Evolutionary conservation across 2,888 invertebrate species (phyloP).

Genomic region (Leptinotarsa rubiginosa): DNA sequence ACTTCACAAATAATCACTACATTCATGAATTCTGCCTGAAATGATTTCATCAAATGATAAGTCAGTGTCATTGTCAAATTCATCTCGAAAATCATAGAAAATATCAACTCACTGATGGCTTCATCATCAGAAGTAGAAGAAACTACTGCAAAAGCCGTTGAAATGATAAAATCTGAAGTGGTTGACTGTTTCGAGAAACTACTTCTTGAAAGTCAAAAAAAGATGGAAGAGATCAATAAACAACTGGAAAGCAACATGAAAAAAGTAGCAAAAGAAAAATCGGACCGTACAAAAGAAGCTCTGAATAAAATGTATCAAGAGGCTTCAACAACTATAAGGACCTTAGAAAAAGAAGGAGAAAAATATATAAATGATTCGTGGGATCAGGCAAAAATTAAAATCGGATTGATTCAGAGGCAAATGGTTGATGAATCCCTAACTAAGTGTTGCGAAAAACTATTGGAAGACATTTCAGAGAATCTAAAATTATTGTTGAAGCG

Average conservation of each 20-base stretch:
- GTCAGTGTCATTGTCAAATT: conserved; percentile 13
- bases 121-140: not conserved
- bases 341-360: not conserved
- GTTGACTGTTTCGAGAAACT: not conserved
- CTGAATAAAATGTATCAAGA: not conserved
- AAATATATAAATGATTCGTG: not conserved
- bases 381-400: not conserved
- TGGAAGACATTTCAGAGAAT: not conserved
- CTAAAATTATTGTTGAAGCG: not conserved
- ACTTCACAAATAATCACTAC: no score
- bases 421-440: not conserved
- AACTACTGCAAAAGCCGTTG: not conserved
- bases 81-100: not conserved
- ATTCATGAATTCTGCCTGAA: not conserved
- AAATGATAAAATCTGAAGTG: not conserved
- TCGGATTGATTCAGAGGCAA: not conserved
- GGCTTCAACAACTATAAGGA: not conserved
- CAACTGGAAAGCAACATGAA: not conserved
- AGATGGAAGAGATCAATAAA: not conserved
- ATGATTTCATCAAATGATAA: not conserved
- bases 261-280: not conserved
- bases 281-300: not conserved
- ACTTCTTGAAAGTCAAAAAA: not conserved
- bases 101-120: not conserved
- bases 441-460: no score